Percentiles rank a stretch among this genome's conserved stretches.
Evolutionary conservation across 2,113 vertebrate genomes (phyloP).

Genomic region (Hipposideros armiger): DNA sequence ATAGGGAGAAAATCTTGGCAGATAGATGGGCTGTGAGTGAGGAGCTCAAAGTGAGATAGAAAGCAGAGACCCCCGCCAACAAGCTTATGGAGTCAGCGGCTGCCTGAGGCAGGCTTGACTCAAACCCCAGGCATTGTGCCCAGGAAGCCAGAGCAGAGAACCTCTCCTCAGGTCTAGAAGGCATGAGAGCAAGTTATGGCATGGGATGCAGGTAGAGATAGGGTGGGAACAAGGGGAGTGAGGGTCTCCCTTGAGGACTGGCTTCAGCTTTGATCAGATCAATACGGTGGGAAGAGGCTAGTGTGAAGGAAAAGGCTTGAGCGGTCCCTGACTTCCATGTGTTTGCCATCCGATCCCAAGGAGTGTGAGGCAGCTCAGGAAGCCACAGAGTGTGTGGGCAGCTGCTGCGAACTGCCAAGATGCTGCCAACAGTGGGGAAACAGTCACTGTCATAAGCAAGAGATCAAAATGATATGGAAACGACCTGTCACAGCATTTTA

Average conservation of each 20-base stretch:
- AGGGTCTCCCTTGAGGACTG: not conserved
- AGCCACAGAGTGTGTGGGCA: rapidly evolving
- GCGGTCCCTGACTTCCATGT: not conserved
- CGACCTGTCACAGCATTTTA: constrained; percentile 67
- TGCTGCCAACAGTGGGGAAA: not conserved
- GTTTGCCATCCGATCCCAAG: not conserved
- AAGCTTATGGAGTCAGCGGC: not conserved
- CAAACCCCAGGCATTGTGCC: too few species aligned
- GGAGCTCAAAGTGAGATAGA: not conserved
- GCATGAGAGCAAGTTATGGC: not conserved
- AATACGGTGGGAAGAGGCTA: not conserved
- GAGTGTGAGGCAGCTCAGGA: rapidly evolving
- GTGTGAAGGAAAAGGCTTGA: rapidly evolving
- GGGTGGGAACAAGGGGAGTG: not conserved
- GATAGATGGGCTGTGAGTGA: not conserved
- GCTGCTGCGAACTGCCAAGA: not conserved
- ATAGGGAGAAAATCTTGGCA: not conserved
- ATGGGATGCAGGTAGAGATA: rapidly evolving
- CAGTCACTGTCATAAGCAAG: not conserved
- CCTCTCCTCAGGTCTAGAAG: not conserved
- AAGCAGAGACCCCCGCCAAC: not conserved
- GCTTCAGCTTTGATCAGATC: rapidly evolving
- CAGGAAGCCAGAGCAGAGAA: not conserved
- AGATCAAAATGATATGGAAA: constrained; percentile 54
- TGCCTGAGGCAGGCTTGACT: not conserved